Base-by-base conservation (phyloP, 2,888 invertebrate species). In the Eurois occulta region DNA sequence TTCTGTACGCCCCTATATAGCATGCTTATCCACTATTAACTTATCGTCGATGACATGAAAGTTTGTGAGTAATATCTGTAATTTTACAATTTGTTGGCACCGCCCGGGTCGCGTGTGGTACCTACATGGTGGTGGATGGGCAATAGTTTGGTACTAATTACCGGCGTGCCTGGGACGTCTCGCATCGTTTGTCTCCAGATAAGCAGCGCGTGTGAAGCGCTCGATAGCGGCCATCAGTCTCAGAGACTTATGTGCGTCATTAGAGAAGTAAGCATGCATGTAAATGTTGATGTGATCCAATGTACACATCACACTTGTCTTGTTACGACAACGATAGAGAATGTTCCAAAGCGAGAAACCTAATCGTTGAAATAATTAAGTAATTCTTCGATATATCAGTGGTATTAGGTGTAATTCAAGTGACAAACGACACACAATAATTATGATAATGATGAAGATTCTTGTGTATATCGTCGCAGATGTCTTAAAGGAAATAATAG, bases 61-160 rank as follows among this genome's bases (percentile, higher is more conserved):
- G 48, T 52, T 71, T 58, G 73, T 74, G 77, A 88, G 75, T 87
- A 75, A 88, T 81, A 55, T 70, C 28, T 65, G 55, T 85, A 72
- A 72, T 78, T 71, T 52, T 18, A 81, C 41, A 71, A 78, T 73
- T 75, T 46, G 81, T 70, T 32, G 60, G 21, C 38, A 21, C 16
- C 48, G 4, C 32, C 16, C 38, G 13, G 28, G 35, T 10, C 24
- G 72, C 72, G 2, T 46, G 70, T 52, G 21, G 48, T 79, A 5
- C n/a, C n/a, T n/a, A n/a, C 18, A 28, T 48, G 28, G 18, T 32
- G 43, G 35, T 58, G 8, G 58, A 72, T 66, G 69, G 46, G 16
- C 48, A 43, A 71, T 65, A 52, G 55, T 67, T 52, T 1, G 58
- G 66, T 58, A 75, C 69, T 77, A 85, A 81, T 81, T 38, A 67